phyloP scores from a whole-genome alignment of 2,888 invertebrate genomes.

The Drosophila planitibia region DNA sequence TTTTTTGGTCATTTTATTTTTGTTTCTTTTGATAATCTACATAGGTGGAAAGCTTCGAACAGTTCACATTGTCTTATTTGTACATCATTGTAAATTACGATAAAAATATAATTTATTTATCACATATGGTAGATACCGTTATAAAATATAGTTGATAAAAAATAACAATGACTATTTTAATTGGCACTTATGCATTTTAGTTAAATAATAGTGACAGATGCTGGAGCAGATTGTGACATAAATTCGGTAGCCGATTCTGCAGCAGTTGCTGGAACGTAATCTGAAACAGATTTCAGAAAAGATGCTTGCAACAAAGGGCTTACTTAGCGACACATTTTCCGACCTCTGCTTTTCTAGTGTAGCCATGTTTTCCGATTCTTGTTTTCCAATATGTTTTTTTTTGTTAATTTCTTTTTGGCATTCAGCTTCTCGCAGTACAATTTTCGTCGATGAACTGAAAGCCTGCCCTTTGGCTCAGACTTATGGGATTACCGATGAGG shows the following conservation, averaged over 20 bases:
- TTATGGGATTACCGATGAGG: conserved; percentile 85
- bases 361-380: neutral
- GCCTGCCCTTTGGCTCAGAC: conserved; percentile 73
- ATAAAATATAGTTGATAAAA: neutral
- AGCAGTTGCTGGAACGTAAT: neutral
- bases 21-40: neutral
- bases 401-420: neutral
- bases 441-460: conserved; percentile 65
- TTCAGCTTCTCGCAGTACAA: conserved; percentile 1
- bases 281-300: neutral
- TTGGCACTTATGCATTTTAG: neutral
- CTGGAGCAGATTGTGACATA: neutral
- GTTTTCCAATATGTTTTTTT: neutral
- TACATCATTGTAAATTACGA: no score
- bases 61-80: no score
- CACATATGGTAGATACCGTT: no score
- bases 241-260: neutral
- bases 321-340: neutral
- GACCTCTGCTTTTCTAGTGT: neutral
- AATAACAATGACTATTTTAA: no score
- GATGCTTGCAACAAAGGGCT: neutral
- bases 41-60: neutral
- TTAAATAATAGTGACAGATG: neutral
- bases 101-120: no score
- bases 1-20: neutral